Base-by-base conservation (phyloP, 2,888 invertebrate species). In the Andricus quercusramuli region DNA sequence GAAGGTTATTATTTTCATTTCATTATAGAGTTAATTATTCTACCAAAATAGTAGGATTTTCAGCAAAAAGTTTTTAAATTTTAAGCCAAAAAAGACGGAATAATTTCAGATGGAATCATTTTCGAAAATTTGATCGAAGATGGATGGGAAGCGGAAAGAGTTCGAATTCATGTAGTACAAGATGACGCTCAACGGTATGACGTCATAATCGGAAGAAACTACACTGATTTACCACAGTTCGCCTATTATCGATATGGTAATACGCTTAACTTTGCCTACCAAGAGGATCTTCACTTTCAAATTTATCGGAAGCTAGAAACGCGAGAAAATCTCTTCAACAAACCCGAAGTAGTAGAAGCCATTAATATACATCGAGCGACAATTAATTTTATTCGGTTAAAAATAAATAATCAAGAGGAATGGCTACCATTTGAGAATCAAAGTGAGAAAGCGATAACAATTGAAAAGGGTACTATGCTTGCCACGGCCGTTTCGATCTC, bases 191-290 rank as follows among this genome's bases (percentile, higher is more conserved):
- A 37, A 20, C 3, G 37, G 1, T 66, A 66, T 37, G 66, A 66
- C 66, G 20, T 66, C 13, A 66, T 37, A 8, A 20, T 66, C 9
- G 66, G 37, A 8, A 15, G 3, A 4, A 66, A 66, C 32, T 65
- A 65, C 20, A 65, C 65, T 32, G 65, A 65, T 65, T 32, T 32
- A 29, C 66, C 66, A 20, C 32, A 66, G 32, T 20, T 66, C 15
- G 66, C 66, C 2, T 66, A 66, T 66, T 79, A 25, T 79, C n/a
- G 67, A 6, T 29, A 47, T 51, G 79, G 68, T 20, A 64, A 79
- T 3, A 59, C 44, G 25, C 59, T 79, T 29, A 22, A 62, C 41
- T 74, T 79, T 74, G 37, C 32, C 1, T 25, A 37, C 20, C 0
- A 37, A 41, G 51, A 32, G 11, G 62, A 29, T 32, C 62, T 77